These are phyloP conservation scores for Mustela nigripes DNA, from an alignment of 2,113 vertebrate genomes.

Conservation along the genomic window DNA sequence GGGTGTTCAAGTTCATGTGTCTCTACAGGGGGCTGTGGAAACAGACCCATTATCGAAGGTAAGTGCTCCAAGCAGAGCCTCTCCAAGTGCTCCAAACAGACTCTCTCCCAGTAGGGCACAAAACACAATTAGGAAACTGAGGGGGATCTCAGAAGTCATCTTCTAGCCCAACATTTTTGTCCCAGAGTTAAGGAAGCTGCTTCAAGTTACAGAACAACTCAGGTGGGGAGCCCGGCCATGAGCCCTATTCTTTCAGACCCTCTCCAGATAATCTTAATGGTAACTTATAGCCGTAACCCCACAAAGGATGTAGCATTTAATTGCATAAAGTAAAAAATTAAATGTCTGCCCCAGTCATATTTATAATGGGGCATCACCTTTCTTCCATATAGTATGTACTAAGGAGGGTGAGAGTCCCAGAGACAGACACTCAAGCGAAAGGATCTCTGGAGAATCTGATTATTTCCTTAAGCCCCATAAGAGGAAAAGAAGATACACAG, in stretches of 20 bases:
- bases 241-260: neutral
- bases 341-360: neutral
- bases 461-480: conserved; percentile 53
- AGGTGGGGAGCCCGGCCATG: neutral
- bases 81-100: neutral
- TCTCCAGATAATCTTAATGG: neutral
- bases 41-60: neutral
- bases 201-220: conserved; percentile 30
- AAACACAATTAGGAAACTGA: conserved; percentile 11
- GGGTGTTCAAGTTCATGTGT: neutral
- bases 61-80: neutral
- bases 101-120: neutral
- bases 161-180: conserved; percentile 3
- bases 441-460: conserved; percentile 16
- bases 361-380: neutral
- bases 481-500: conserved; percentile 33
- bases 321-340: conserved; percentile 42
- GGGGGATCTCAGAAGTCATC: neutral
- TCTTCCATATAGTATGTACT: neutral
- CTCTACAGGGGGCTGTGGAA: neutral
- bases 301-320: conserved; percentile 1
- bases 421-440: neutral
- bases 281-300: neutral
- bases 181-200: neutral
- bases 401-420: conserved; percentile 7